These are phyloP conservation scores for Hippoglossus stenolepis DNA, from an alignment of 2,113 vertebrate species.

Conservation along the genomic window DNA sequence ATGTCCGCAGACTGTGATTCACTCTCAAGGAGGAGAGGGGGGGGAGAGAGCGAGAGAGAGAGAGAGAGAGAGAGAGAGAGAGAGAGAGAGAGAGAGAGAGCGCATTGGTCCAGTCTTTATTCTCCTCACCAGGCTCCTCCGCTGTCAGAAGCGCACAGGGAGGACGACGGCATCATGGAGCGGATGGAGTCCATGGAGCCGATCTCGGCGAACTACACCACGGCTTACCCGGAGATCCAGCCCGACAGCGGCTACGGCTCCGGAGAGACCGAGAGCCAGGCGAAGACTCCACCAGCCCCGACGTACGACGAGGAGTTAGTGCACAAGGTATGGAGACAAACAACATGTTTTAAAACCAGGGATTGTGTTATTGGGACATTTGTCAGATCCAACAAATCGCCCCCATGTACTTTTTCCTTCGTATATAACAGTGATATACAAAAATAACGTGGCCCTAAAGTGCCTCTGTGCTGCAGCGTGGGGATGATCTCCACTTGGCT, in stretches of 20 bases:
- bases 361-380: too few species aligned
- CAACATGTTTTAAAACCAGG: too few species aligned
- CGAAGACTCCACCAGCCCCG: slow-evolving; percentile 30
- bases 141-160: not conserved
- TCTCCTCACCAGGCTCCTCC: not conserved
- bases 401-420: too few species aligned
- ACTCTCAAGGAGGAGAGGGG: slow-evolving; percentile 16
- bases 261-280: slow-evolving; percentile 54
- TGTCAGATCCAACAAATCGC: too few species aligned
- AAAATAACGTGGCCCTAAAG: too few species aligned
- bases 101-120: too few species aligned
- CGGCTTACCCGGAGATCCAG: slow-evolving; percentile 73
- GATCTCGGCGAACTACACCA: slow-evolving; percentile 69
- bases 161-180: slow-evolving; percentile 44
- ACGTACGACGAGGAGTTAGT: slow-evolving; percentile 82
- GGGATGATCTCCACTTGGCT: slow-evolving; percentile 43
- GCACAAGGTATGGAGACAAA: slow-evolving; percentile 81
- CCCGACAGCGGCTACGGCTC: slow-evolving; percentile 72
- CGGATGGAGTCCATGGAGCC: slow-evolving; percentile 80
- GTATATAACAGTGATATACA: too few species aligned
- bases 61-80: not conserved
- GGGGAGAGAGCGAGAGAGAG: not conserved
- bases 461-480: slow-evolving; percentile 1
- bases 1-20: slow-evolving; percentile 38
- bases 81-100: not conserved